Evolutionary conservation across 53 echinoderm and acorn worm species (phyloP), one percentile per base, ranked within the genome.

Genomic region (Luidia sarsii): DNA sequence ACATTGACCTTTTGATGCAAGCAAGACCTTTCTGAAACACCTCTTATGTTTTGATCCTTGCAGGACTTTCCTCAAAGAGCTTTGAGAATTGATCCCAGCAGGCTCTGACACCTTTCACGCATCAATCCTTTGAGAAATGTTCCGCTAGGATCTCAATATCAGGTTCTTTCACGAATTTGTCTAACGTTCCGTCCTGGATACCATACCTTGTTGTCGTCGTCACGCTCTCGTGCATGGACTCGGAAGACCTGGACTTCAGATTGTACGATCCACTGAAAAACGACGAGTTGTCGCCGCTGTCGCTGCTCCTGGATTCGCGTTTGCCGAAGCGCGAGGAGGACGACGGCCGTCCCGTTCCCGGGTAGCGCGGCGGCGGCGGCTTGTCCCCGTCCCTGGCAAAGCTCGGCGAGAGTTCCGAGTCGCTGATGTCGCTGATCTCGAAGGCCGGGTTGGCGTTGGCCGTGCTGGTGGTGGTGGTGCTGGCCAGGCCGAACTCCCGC

Each of bases 251-350:
- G 1, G 84, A 84, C 50, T 84, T 63, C 52, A 71, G 71, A 38
- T 70, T 69, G 57, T 70, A 83, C 0, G 83, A 83, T 83, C 37
- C 83, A 22, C 48, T 83, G 77, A 77, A 77, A 60, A 77, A 77
- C 5, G 61, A 14, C 0, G 48, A 28, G 33, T 30, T 48, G 2
- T 77, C 77, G 15, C 61, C 77, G 21, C 77, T 59, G 15, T 77
- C 77, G 14, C 77, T 33, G 33, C 77, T 77, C n/a, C 16, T 45
- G 2, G 77, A 77, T 22, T 77, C 77, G 11, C 45, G 57, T 19
- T 48, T 41, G 43, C 46, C 39, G 20, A 48, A 43, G 8, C 77
- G 55, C 11, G 77, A 72, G 0, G 72, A 77, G 0, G 72, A 77
- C 43, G 77, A 60, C 10, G 74, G 57, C n/a, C 54, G 24, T 8